Evolutionary conservation across 2,113 vertebrate species (phyloP).

Genomic region (Chionomys nivalis): DNA sequence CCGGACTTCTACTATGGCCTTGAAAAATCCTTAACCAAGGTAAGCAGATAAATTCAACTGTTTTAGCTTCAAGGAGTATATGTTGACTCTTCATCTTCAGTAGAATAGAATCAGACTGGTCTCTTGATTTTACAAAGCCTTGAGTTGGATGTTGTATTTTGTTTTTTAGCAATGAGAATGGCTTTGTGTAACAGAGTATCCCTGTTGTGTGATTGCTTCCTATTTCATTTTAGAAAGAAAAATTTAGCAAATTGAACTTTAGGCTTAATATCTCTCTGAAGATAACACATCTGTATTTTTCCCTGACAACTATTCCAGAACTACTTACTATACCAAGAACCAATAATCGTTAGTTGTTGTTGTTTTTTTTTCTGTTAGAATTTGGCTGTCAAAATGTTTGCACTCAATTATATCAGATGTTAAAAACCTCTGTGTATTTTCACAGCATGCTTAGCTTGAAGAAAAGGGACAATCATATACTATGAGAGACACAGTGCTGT

Average conservation of each 20-base stretch:
- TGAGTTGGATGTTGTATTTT: constrained; percentile 26
- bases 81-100: not conserved
- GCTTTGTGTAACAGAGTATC: constrained; percentile 48
- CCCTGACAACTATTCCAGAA: constrained; percentile 49
- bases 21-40: not conserved
- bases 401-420: not conserved
- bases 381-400: constrained; percentile 30
- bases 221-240: constrained; percentile 56
- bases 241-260: constrained; percentile 69
- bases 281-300: constrained; percentile 30
- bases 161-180: constrained; percentile 46
- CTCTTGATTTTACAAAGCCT: constrained; percentile 18
- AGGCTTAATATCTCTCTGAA: constrained; percentile 58
- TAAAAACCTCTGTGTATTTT: constrained; percentile 29
- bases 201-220: constrained; percentile 55
- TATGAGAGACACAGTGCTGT: not conserved
- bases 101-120: not conserved
- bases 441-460: constrained; percentile 26
- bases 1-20: not conserved
- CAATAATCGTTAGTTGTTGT: constrained; percentile 1
- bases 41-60: not conserved
- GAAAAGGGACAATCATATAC: not conserved
- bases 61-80: not conserved
- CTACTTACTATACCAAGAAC: constrained; percentile 51
- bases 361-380: constrained; percentile 37